Conservation (phyloP, 2,888 invertebrate genomes). For the Drosophila prolongata region DNA sequence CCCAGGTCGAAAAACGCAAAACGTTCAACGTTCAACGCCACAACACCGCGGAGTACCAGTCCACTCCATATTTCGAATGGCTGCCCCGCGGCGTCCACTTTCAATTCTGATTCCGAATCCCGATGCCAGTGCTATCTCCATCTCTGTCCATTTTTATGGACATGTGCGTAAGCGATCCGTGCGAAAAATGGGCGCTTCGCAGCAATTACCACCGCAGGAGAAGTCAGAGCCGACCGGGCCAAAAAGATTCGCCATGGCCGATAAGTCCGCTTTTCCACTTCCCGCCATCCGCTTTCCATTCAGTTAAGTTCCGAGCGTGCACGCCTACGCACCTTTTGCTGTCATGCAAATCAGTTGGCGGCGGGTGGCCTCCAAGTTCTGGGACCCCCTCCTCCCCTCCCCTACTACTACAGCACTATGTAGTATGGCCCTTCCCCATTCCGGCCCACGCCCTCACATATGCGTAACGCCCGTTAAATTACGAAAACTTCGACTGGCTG, state of each 20-base stretch:
- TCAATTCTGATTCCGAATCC: slow-evolving; percentile 34
- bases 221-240: slow-evolving; percentile 24
- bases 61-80: slow-evolving; percentile 26
- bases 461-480: slow-evolving; percentile 45
- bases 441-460: slow-evolving; percentile 26
- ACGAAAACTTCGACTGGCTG: slow-evolving; percentile 23
- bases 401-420: not conserved
- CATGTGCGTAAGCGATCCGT: slow-evolving; percentile 82
- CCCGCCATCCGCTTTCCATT: slow-evolving; percentile 22
- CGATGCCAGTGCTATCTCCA: slow-evolving; percentile 48
- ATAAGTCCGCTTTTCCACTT: slow-evolving; percentile 56
- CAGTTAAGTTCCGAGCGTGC: slow-evolving; percentile 49
- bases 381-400: slow-evolving; percentile 9
- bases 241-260: slow-evolving; percentile 69
- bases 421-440: slow-evolving; percentile 12
- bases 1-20: slow-evolving; percentile 44
- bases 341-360: slow-evolving; percentile 52
- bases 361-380: slow-evolving; percentile 33
- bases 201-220: slow-evolving; percentile 74
- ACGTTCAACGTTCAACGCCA: slow-evolving; percentile 21
- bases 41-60: not conserved
- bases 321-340: slow-evolving; percentile 77
- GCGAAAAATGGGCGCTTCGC: slow-evolving; percentile 82
- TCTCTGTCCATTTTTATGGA: slow-evolving; percentile 66
- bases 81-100: slow-evolving; percentile 29